Base-by-base conservation (phyloP, 2,888 invertebrate species). In the Odontomyia ornata region DNA sequence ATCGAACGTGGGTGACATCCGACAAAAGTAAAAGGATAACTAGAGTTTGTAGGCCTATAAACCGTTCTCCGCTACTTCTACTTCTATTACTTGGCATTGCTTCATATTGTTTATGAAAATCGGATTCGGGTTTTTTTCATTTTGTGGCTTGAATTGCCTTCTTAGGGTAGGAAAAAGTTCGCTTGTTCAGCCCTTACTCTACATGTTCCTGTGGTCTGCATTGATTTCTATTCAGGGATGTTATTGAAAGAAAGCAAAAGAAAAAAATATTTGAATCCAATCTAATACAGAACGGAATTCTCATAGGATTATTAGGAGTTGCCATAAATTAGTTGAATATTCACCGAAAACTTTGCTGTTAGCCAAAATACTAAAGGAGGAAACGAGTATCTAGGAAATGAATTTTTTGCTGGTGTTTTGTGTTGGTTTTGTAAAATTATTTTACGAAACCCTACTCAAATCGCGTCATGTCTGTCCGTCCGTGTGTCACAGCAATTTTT, bases 231-330 rank as follows among this genome's bases (percentile, higher is more conserved):
- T 69, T 69, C 69, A 11, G 15, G n/a, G 7, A 21, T 25, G 11
- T 13, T 9, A 18, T 46, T 23, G 11, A 7, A 28, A 28, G 47
- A 23, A 43, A 23, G 46, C 30, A 18, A 18, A 46, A 9, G 25
- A 65, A 43, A 67, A 27, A 67, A 13, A 46, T 36, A 67, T 67
- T 9, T 23, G n/a, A n/a, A n/a, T 9, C 25, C 23, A 13, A 11
- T n/a, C 27, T 69, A n/a, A 15, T 69, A 25, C 15, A 46, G 43
- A 15, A 36, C 18, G 21, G 57, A 23, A 57, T 76, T 75, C 77
- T 73, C 75, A 75, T 60, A 75, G 78, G 77, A 78, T 78, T 77
- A 78, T 72, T 77, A 65, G 64, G 65, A 78, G 64, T 76, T 77
- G 71, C 75, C 56, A 78, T 78, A 77, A 78, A 78, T 78, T 72